Evolutionary conservation across 2,888 invertebrate genomes (phyloP).

Genomic region (Cerceris rybyensis): DNA sequence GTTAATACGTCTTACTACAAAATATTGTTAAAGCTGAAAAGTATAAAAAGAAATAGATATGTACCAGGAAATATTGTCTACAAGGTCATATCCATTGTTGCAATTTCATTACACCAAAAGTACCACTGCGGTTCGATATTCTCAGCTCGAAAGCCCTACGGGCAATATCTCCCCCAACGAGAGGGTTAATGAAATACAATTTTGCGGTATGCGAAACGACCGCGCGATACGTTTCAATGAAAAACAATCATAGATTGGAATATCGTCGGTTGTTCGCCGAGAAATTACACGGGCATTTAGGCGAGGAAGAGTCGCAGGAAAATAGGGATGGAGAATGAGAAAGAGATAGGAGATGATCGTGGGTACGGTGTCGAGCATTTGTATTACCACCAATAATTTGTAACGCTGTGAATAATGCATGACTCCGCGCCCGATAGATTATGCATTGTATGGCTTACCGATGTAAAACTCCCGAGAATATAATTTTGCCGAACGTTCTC

Average conservation of each 20-base stretch:
- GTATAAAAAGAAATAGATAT: too few species aligned
- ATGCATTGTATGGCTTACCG: constrained; percentile 33
- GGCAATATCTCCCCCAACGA: neutral
- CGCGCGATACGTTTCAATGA: neutral
- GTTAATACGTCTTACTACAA: too few species aligned
- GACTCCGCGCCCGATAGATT: constrained; percentile 54
- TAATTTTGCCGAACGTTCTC: constrained; percentile 54
- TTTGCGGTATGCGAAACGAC: constrained; percentile 2
- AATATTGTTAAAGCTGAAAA: too few species aligned
- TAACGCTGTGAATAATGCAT: constrained; percentile 57
- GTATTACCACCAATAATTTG: constrained; percentile 57
- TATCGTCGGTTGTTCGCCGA: neutral
- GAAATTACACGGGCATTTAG: constrained; percentile 8
- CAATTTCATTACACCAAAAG: too few species aligned
- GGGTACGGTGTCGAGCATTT: constrained; percentile 28
- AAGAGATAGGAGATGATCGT: constrained; percentile 3
- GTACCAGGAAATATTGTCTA: too few species aligned
- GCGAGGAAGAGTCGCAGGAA: neutral
- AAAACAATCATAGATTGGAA: constrained; percentile 8
- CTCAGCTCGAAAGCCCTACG: neutral
- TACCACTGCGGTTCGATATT: too few species aligned
- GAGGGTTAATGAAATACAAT: constrained; percentile 7
- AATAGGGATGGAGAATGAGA: constrained; percentile 2
- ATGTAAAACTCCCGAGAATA: constrained; percentile 63
- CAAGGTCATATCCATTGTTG: too few species aligned